These are phyloP conservation scores for Morpho helenor DNA, from an alignment of 2,888 invertebrate genomes.

Conservation along the genomic window DNA sequence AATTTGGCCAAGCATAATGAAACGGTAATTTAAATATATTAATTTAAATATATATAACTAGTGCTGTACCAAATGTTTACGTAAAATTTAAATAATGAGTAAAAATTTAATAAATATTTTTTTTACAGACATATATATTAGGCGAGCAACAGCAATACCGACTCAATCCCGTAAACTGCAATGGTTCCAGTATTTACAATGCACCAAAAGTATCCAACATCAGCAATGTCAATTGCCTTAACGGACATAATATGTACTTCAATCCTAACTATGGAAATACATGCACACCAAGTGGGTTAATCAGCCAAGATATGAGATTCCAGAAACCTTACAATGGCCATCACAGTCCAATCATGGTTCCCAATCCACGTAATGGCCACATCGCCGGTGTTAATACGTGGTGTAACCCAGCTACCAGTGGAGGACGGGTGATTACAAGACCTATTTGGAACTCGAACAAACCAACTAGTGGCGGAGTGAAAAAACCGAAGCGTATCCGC, in stretches of 20 bases:
- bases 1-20: constrained; percentile 26
- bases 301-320: constrained; percentile 18
- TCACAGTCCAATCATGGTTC: constrained; percentile 8
- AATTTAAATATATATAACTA: neutral
- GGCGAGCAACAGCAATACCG: constrained; percentile 12
- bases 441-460: constrained; percentile 31
- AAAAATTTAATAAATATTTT: neutral
- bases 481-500: constrained; percentile 81
- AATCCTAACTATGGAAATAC: constrained; percentile 9
- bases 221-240: constrained; percentile 1
- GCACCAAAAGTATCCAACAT: constrained; percentile 5
- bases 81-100: neutral
- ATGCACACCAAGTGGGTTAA: constrained; percentile 8
- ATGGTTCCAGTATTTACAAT: constrained; percentile 12
- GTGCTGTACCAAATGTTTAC: too few species aligned
- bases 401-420: constrained; percentile 15
- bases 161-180: constrained; percentile 10
- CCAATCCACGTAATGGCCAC: constrained; percentile 6
- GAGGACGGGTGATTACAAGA: constrained; percentile 19
- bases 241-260: constrained; percentile 6
- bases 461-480: constrained; percentile 32
- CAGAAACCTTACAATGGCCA: constrained; percentile 7
- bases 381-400: constrained; percentile 18
- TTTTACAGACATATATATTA: constrained; percentile 11
- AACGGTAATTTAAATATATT: constrained; percentile 13